Evolutionary conservation across 2,113 vertebrate genomes (phyloP).

Genomic region (Pycnonotus jocosus): DNA sequence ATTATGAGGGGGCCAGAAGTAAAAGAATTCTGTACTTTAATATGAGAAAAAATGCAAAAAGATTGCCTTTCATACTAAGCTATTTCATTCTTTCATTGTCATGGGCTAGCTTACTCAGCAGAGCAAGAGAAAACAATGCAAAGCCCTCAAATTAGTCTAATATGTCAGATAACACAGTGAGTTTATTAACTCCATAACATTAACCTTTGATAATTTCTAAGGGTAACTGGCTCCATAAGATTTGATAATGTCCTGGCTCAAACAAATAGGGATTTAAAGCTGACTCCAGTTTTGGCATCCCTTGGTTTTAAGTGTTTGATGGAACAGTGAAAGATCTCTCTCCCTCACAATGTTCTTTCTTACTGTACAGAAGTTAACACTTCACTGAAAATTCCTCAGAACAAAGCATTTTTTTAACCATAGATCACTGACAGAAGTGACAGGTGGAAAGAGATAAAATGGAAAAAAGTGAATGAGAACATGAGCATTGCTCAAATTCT

Average conservation of each 20-base stretch:
- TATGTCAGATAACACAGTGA: not conserved
- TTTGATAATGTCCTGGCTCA: not conserved
- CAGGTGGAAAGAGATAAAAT: not conserved
- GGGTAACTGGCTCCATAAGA: not conserved
- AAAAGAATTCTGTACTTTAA: not conserved
- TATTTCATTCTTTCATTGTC: not conserved
- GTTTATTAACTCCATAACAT: not conserved
- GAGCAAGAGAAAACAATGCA: not conserved
- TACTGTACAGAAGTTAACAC: not conserved
- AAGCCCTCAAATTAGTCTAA: not conserved
- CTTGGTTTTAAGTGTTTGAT: not conserved
- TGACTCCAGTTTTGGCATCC: not conserved
- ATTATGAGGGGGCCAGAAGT: accelerated
- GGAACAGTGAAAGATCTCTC: not conserved
- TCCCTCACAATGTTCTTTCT: not conserved
- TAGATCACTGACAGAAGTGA: not conserved
- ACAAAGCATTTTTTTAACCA: not conserved
- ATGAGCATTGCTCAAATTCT: accelerated
- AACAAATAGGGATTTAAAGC: not conserved
- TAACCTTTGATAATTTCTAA: not conserved
- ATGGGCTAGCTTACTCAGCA: not conserved
- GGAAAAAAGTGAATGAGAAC: not conserved
- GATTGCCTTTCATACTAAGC: not conserved
- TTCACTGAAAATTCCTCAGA: not conserved
- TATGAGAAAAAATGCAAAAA: not conserved